Evolutionary conservation across 1,140 invertebrate species (phyloP), one percentile per base, ranked within the genome.

Genomic region (Solenopsis invicta): DNA sequence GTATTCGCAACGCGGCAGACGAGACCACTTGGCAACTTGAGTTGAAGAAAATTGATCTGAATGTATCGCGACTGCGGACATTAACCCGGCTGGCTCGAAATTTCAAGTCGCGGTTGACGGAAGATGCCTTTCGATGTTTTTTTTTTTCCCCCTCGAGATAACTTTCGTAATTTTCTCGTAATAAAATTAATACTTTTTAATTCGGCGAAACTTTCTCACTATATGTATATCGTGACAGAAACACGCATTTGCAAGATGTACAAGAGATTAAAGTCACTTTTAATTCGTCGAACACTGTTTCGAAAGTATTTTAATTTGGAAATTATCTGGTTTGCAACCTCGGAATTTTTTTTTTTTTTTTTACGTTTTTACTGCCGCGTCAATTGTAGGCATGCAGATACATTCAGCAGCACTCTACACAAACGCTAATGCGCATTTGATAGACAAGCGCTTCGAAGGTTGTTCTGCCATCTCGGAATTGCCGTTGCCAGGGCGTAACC

Each of bases 401-500:
- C 45, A 21, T 78, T 4, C 48, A 66, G 45, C 75, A 50, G 59
- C 56, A 77, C 16, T 16, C 29, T 12, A 4, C 5, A 1, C 34
- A n/a, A n/a, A 84, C 82, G 82, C 77, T 89, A 87, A 88, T 87
- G 80, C 77, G 29, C 24, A 61, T 74, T 56, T 67, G 78, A 72
- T 29, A 48, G 37, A 18, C 48, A 71, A 54, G 67, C 56, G n/a
- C 59, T 75, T 52, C 74, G 37, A n/a, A 80, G 62, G 71, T 88
- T 50, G 56, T 87, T 77, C 34, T 71, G 66, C 87, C 90, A 88
- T 81, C 77, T 85, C 34, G 48, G 76, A 45, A 75, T 66, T 80
- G 61, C 72, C 74, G 89, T 87, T 91, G 81, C 87, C 88, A 86
- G 87, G 93, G 91, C 92, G 91, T 92, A 90, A 92, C 91, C 92